Base-by-base conservation (phyloP, 2,797 vertebrate genomes). In the Philypnodon macrostomus region DNA sequence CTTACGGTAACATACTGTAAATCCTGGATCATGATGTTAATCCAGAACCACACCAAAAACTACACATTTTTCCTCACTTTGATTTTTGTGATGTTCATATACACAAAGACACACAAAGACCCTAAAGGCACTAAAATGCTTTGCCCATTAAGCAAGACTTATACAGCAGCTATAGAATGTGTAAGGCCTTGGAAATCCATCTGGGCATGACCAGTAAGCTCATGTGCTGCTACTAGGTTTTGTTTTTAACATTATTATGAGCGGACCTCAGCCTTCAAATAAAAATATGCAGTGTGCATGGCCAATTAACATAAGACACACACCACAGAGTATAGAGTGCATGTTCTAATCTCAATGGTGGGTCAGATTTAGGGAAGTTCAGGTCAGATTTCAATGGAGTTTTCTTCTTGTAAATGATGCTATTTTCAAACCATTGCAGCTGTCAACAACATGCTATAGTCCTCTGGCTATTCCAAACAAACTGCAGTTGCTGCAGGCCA, bases 401-500 rank as follows among this genome's bases (percentile, higher is more conserved):
- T 18, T 7, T 10, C 12, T 24, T 57, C 49, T 57, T 63, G 37
- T 39, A 58, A 42, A 36, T 36, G 53, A 47, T 30, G 21, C 36
- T 63, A 31, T 45, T 33, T 40, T 57, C 17, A 16, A 57, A 23
- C 50, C 26, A 3, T 18, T n/a, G 10, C 4, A 24, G 29, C 38
- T 64, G 53, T 70, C 59, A 59, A 70, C 46, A 53, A 45, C 24
- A 52, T 26, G 15, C 62, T 24, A 24, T 45, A 47, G 51, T 59
- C 48, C 45, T 58, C 44, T 52, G 33, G 30, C 54, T 39, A 32
- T 65, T 53, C 40, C 38, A 52, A 61, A 70, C 45, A 66, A 65
- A 66, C 46, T 45, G 53, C 24, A 42, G 52, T 19, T 35, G 24
- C 35, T 39, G 40, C 64, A 63, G 64, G 64, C 61, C 73, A 77